phyloP scores from a whole-genome alignment of 2,113 vertebrate species.

The Girardinichthys multiradiatus region DNA sequence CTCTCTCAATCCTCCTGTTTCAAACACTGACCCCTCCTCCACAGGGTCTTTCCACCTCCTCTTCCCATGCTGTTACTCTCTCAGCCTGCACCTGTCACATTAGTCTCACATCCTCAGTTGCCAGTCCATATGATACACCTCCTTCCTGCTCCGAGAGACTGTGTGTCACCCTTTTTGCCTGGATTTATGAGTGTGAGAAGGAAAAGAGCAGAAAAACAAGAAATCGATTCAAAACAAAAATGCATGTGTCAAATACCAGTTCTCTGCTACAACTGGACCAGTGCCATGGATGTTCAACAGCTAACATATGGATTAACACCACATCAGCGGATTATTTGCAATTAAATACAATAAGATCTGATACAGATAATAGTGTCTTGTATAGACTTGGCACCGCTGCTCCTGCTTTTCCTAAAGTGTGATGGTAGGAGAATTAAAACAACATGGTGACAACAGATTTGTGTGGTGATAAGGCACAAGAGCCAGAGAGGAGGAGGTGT shows the following conservation, averaged over 20 bases:
- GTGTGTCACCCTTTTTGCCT: conserved; percentile 55
- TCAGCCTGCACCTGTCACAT: conserved; percentile 77
- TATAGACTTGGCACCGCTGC: conserved; percentile 39
- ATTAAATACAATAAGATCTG: conserved; percentile 2
- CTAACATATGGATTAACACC: conserved; percentile 9
- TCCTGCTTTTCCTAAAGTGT: neutral
- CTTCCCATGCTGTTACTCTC: conserved; percentile 73
- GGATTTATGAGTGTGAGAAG: conserved; percentile 46
- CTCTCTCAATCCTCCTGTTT: conserved; percentile 43
- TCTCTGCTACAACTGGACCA: conserved; percentile 10
- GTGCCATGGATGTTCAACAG: conserved; percentile 4
- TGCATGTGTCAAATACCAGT: conserved; percentile 2
- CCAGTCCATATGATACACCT: conserved; percentile 68
- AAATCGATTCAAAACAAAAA: conserved; percentile 4
- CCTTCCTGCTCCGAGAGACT: conserved; percentile 32
- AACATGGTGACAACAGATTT: conserved; percentile 6
- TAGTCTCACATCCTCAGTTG: conserved; percentile 73
- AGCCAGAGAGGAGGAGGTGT: neutral
- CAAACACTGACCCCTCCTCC: conserved; percentile 32
- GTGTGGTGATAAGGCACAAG: conserved; percentile 5
- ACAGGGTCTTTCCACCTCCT: conserved; percentile 33
- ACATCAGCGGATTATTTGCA: no score
- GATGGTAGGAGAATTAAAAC: neutral
- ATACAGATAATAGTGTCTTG: conserved; percentile 1
- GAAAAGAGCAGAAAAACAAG: neutral